Evolutionary conservation across 2,797 vertebrate genomes (phyloP), one percentile per base, ranked within the genome.

Genomic region (Betta splendens): DNA sequence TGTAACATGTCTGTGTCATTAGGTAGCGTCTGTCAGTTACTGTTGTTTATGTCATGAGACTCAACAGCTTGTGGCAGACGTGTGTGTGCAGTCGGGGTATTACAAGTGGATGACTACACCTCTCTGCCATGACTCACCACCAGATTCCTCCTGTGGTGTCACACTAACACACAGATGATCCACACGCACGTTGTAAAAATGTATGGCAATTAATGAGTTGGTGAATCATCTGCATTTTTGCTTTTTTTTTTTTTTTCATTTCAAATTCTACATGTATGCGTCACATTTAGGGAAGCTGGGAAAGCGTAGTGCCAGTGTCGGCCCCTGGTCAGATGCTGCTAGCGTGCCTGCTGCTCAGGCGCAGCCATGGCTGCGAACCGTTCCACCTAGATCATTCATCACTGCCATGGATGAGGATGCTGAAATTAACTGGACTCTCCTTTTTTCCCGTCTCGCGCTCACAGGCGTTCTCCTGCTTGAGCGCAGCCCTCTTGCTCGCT

Each of bases 71-170:
- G 5, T 53, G 55, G 59, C 68, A 69, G 59, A 77, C 65, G 49
- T 58, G 54, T 72, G 57, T 44, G 51, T 69, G 40, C 47, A 49
- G 72, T 57, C 35, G 64, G 75, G 75, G 54, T 87, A 84, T 80
- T 84, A 82, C 72, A 80, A 81, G 85, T 75, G 80, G 75, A 84
- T 89, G 87, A 88, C 86, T 87, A 83, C 81, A 82, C 77, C 74
- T 75, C 77, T 81, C 70, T 66, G 35, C 65, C 64, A 72, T 91
- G 90, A 92, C 75, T 89, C 87, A 89, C 78, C 69, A 64, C 58
- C 69, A 79, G 64, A 79, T 82, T 81, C 75, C 78, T 81, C 64
- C 72, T 76, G 71, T 84, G 76, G 71, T 68, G 36, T 62, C 71
- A 70, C 71, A 48, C 61, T n/a, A n/a, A 60, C 67, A 65, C 51